Conservation (phyloP, 2,113 vertebrate genomes). For the Daubentonia madagascariensis region DNA sequence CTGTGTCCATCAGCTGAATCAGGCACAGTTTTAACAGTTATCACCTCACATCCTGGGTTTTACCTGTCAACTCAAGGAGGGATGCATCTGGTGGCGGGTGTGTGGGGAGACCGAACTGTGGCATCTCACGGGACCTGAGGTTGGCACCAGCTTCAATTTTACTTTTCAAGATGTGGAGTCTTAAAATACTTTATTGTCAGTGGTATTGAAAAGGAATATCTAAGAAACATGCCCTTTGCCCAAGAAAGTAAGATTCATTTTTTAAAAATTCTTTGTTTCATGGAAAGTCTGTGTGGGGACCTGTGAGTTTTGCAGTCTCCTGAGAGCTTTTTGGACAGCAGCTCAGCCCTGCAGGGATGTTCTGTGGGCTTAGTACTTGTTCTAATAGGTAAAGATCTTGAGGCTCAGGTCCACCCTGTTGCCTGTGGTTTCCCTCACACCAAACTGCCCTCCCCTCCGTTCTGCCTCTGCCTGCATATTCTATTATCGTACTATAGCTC, state of each 20-base stretch:
- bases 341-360: fast-evolving
- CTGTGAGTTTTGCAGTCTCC: neutral
- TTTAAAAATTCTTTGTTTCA: neutral
- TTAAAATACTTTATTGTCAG: neutral
- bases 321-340: neutral
- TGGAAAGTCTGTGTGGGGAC: neutral
- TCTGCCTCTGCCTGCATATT: neutral
- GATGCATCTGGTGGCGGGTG: too few relatives aligned
- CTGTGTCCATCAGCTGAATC: neutral
- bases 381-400: neutral
- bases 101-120: neutral
- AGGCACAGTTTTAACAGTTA: neutral
- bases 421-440: neutral
- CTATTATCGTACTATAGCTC: fast-evolving
- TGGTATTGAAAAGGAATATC: neutral
- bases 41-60: neutral
- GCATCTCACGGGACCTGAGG: neutral
- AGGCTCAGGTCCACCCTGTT: neutral
- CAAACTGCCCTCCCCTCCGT: neutral
- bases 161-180: neutral
- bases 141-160: neutral
- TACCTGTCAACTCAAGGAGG: fast-evolving
- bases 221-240: neutral
- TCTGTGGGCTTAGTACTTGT: neutral
- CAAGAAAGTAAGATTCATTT: neutral